phyloP scores from a whole-genome alignment of 2,113 vertebrate genomes.

The Campylomormyrus numenius region DNA sequence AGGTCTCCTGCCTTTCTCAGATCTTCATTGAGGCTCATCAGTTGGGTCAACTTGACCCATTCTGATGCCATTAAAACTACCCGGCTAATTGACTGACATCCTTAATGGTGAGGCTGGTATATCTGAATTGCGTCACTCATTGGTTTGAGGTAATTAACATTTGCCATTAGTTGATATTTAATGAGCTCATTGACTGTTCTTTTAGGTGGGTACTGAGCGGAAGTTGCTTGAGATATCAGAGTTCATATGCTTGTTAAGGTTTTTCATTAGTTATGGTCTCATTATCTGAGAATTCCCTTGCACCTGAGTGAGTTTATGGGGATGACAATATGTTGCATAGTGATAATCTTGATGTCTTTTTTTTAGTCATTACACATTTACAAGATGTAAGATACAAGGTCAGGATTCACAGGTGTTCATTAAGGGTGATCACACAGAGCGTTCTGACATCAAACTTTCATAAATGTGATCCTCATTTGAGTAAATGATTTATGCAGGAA shows the following conservation, averaged over 20 bases:
- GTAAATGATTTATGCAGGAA: not conserved
- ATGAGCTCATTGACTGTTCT: not conserved
- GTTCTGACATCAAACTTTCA: not conserved
- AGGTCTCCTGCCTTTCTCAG: not conserved
- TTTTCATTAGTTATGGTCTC: not conserved
- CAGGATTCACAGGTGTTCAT: not conserved
- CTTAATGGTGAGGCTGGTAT: not conserved
- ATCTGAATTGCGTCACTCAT: not conserved
- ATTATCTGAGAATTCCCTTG: not conserved
- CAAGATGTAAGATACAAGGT: not conserved
- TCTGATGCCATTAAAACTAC: not conserved
- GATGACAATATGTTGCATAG: not conserved
- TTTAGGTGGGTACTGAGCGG: not conserved
- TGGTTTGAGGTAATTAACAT: not conserved
- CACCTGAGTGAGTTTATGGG: not conserved
- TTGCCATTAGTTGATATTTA: not conserved
- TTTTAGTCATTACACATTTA: not conserved
- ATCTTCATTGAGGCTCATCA: not conserved
- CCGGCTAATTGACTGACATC: not conserved
- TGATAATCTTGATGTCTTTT: not conserved
- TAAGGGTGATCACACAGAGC: not conserved
- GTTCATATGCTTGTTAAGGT: not conserved
- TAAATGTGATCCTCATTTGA: not conserved
- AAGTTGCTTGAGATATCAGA: not conserved
- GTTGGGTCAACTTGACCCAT: not conserved